Conservation (phyloP, 2,888 invertebrate genomes). For the Drosophila ustulata region DNA sequence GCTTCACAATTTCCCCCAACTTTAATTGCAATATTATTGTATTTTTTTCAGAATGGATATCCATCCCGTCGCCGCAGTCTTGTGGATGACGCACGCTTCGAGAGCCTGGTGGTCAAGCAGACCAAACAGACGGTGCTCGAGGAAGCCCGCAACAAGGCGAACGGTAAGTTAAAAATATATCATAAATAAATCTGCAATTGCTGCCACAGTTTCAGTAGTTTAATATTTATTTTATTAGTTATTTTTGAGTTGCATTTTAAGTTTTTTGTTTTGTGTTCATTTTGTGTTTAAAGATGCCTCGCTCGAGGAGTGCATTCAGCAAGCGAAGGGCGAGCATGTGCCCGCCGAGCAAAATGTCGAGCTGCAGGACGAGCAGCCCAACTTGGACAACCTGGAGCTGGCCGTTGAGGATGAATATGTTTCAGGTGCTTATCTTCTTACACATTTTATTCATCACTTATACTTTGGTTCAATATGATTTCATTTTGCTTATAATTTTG, state of each 20-base stretch:
- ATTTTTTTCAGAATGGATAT: constrained; percentile 94
- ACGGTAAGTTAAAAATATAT: constrained; percentile 88
- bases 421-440: constrained; percentile 62
- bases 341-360: constrained; percentile 85
- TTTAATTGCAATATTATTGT: neutral
- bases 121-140: constrained; percentile 96
- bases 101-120: constrained; percentile 97
- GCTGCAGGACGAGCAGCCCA: constrained; percentile 82
- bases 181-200: neutral
- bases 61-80: constrained; percentile 97
- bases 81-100: constrained; percentile 99
- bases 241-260: constrained; percentile 22
- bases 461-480: neutral
- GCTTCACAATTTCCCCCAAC: constrained; percentile 25
- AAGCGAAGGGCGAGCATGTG: constrained; percentile 85
- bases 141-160: constrained; percentile 94
- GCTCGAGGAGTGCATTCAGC: constrained; percentile 88
- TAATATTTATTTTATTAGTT: neutral
- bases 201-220: constrained; percentile 7
- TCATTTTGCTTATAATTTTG: constrained; percentile 48
- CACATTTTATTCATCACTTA: too few species aligned
- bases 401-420: constrained; percentile 68
- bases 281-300: constrained; percentile 86
- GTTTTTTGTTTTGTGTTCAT: constrained; percentile 29
- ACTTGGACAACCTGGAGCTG: constrained; percentile 59